A percentile compares a stretch with the other conserved stretches of the same genome.
These are phyloP conservation scores for Leucopternis melanops DNA, from an alignment of 2,113 vertebrate species.

Conservation along the genomic window DNA sequence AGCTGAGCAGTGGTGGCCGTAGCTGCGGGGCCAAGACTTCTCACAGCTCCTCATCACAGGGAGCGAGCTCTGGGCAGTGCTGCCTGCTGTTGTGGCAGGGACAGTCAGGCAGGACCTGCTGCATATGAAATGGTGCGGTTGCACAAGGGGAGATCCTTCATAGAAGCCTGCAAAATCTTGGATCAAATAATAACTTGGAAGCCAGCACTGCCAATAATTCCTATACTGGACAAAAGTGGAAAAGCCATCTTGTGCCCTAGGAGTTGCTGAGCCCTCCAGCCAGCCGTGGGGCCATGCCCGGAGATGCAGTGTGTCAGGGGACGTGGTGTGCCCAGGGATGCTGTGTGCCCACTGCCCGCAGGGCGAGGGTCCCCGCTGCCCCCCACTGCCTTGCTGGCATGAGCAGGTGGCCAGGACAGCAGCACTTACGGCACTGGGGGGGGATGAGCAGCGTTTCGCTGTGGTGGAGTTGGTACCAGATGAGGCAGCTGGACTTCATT, in stretches of 20 bases:
- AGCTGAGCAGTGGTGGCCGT: not conserved
- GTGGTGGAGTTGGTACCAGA: not conserved
- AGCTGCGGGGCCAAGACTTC: not conserved
- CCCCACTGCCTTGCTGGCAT: accelerated
- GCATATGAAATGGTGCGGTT: accelerated
- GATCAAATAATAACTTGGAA: not conserved
- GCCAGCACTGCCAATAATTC: not conserved
- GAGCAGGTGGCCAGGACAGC: not conserved
- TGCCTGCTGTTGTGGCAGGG: not conserved
- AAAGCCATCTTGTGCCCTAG: not conserved
- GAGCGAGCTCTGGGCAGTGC: not conserved
- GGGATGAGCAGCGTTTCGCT: accelerated
- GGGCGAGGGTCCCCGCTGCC: not conserved
- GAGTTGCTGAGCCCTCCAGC: not conserved
- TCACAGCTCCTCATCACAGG: accelerated
- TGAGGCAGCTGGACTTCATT: not conserved
- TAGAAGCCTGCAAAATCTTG: not conserved
- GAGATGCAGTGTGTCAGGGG: not conserved
- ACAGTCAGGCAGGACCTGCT: not conserved
- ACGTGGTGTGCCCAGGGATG: not conserved
- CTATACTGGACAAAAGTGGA: not conserved
- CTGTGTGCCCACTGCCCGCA: not conserved
- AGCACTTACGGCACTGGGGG: not conserved
- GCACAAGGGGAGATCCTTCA: not conserved
- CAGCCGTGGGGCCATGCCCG: accelerated